These are phyloP conservation scores for Ophioderma brevispina DNA, from an alignment of 35 echinoderm and acorn worm genomes.

Conservation along the genomic window DNA sequence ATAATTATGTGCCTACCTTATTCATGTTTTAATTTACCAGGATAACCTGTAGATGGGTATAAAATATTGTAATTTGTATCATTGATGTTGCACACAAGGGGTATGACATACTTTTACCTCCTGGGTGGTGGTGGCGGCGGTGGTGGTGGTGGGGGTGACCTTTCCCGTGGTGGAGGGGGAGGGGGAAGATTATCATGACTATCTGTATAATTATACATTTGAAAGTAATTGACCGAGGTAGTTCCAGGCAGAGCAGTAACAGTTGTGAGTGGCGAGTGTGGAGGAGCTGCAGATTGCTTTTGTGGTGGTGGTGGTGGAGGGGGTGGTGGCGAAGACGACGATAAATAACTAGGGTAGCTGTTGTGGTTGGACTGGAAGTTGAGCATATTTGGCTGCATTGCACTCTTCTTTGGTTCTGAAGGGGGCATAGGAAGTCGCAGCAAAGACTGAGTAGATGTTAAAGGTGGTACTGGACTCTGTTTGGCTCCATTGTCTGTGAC, in stretches of 20 bases:
- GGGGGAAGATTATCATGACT: conserved; percentile 30
- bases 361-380: not conserved
- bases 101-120: conserved; percentile 13
- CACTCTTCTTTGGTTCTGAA: conserved; percentile 60
- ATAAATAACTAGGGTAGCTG: conserved; percentile 9
- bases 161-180: conserved; percentile 15
- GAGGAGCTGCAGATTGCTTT: not conserved
- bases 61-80: no score
- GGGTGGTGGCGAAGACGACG: conserved; percentile 34
- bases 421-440: conserved; percentile 89
- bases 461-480: not conserved
- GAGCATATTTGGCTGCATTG: conserved; percentile 54
- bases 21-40: no score
- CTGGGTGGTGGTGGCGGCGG: not conserved
- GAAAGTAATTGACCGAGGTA: conserved; percentile 30
- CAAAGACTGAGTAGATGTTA: conserved; percentile 47
- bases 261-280: conserved; percentile 45
- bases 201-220: not conserved
- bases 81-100: not conserved
- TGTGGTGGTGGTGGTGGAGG: conserved; percentile 63
- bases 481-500: not conserved
- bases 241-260: conserved; percentile 66
- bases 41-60: no score
- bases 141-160: conserved; percentile 37
- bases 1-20: no score